Conservation (phyloP, 2,797 vertebrate genomes). For the Loris lydekkerianus region DNA sequence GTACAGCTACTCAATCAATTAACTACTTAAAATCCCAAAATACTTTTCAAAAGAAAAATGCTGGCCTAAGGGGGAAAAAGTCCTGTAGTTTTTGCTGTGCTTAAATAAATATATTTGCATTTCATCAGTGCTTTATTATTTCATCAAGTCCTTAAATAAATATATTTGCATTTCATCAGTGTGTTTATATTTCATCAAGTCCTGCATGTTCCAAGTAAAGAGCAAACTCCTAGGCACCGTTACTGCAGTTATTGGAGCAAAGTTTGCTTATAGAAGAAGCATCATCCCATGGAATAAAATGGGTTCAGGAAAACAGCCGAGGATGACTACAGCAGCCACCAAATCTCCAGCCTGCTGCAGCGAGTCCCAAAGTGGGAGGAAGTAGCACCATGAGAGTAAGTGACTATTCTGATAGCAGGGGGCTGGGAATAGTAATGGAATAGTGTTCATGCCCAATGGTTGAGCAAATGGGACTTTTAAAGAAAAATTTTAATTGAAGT, state of each 20-base stretch:
- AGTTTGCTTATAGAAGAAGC: not conserved
- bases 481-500: not conserved
- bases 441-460: not conserved
- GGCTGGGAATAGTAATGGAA: not conserved
- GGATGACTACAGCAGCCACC: not conserved
- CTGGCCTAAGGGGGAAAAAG: not conserved
- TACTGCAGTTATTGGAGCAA: not conserved
- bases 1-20: not conserved
- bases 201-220: not conserved
- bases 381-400: not conserved
- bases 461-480: not conserved
- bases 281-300: not conserved
- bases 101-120: slow-evolving; percentile 5
- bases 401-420: not conserved
- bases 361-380: not conserved
- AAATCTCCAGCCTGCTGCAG: not conserved
- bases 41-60: slow-evolving; percentile 11
- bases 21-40: not conserved
- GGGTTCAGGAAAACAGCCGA: not conserved
- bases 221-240: not conserved
- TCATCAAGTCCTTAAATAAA: not conserved
- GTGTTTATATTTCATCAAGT: not conserved
- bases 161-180: slow-evolving; percentile 4
- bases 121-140: not conserved
- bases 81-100: not conserved